Evolutionary conservation across 2,113 vertebrate species (phyloP).

Genomic region (Sorex araneus): DNA sequence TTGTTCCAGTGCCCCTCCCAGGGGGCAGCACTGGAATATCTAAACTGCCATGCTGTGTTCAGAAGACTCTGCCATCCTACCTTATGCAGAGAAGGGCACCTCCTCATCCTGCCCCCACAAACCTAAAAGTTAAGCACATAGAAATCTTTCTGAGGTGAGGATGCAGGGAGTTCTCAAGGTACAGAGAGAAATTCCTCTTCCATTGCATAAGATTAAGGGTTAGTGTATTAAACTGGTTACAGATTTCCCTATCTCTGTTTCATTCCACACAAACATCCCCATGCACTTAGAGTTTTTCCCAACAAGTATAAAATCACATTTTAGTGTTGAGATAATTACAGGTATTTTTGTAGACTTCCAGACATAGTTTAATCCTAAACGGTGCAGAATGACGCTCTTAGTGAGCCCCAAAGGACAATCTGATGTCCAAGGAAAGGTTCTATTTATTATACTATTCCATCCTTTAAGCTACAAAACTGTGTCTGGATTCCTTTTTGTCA

Average conservation of each 20-base stretch:
- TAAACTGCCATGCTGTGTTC: too few relatives aligned
- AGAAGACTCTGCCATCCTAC: fast-evolving
- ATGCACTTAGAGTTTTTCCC: background rate
- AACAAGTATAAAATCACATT: background rate
- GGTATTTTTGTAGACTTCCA: background rate
- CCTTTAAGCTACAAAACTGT: too few relatives aligned
- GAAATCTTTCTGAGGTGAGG: background rate
- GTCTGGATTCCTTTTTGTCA: too few relatives aligned
- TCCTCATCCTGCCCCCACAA: fast-evolving
- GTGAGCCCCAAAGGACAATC: too few relatives aligned
- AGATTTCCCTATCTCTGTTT: background rate
- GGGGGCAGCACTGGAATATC: too few relatives aligned
- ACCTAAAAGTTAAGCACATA: fast-evolving
- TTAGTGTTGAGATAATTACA: background rate
- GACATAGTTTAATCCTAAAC: background rate
- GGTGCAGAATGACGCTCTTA: background rate
- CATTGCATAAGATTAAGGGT: background rate
- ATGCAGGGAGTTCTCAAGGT: too few relatives aligned
- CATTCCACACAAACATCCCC: background rate
- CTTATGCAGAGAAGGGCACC: background rate
- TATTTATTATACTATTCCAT: too few relatives aligned
- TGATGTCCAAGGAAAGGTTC: too few relatives aligned
- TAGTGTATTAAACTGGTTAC: background rate
- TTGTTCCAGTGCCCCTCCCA: too few relatives aligned
- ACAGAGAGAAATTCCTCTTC: background rate